Evolutionary conservation across 2,797 vertebrate genomes (phyloP), one percentile per base, ranked within the genome.

Genomic region (Leptodactylus fallax): DNA sequence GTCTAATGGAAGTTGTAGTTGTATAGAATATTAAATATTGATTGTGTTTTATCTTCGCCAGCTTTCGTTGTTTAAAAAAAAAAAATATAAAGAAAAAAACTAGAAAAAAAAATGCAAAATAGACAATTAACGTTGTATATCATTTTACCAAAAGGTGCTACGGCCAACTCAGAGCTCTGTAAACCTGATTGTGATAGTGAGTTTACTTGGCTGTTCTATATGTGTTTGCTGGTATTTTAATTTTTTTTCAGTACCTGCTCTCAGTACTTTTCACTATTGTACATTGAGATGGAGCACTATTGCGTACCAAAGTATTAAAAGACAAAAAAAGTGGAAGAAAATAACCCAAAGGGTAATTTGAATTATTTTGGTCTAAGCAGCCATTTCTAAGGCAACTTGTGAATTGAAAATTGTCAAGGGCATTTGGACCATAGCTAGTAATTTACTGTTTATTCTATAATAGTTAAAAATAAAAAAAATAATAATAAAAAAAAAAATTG

Each of bases 271-370:
- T 92, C 91, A 92, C 89, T 91, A 93, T 90, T 90, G 91, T 93
- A 92, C 93, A 93, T 92, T 93, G 94, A 95, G 94, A 93, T 93
- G 90, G 92, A 94, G 95, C 94, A 94, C 93, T 94, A 94, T 94
- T 95, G 93, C 95, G 93, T 95, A 95, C 95, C 95, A 95, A 95
- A 95, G 95, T 93, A 94, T 92, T 93, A 93, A 94, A 94, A 93
- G 56, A n/a, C 72, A 23, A 77, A 80, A 79, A 74, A 47, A 79
- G 71, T 47, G 17, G 17, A 63, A 76, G 67, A 86, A 67, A 58
- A 49, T 74, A 89, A 92, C 92, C 94, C 93, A 94, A 94, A 95
- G 95, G 94, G 92, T 87, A 91, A 93, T 90, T 92, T 91, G 92
- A 90, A 91, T 91, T 91, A 92, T 93, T 91, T 91, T 92, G 82